Base-by-base conservation (phyloP, 1,140 invertebrate species). In the Eurosta solidaginis region DNA sequence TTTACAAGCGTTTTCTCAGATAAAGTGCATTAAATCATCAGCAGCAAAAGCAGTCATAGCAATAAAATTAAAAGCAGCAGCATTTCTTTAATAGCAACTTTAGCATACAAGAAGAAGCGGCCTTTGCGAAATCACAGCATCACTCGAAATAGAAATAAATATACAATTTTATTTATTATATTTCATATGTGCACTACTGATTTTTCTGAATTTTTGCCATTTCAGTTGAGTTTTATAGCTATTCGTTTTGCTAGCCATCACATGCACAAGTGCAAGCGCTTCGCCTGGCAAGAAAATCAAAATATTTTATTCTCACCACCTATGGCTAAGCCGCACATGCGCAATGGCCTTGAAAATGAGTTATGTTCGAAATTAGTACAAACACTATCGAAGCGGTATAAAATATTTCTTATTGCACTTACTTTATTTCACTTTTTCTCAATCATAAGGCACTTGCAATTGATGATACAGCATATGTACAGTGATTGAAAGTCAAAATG, bases 281-380 rank as follows among this genome's bases (percentile, higher is more conserved):
- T 59, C 40, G 59, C n/a, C 22, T 68, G 33, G 33, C 33, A 68
- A 68, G 59, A 68, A 68, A 68, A 68, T 17, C 29, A 68, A 68
- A 29, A 68, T 40, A 40, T 68, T 68, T 68, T 33, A 68, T 68
- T 68, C 59, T 68, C 59, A 33, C 59, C 59, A 40, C 36, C n/a
- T 22, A 68, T n/a, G 59, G 36, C n/a, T 68, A 33, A 40, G 59
- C 59, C 33, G 36, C 33, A n/a, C 33, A 40, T 68, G 33, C 36
- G n/a, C 29, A n/a, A 68, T 68, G 59, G 59, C 59, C 59, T 68
- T 68, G 59, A 68, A 68, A 68, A 68, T 68, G 59, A 68, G 33
- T 68, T 68, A 68, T 68, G 59, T 29, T n/a, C 59, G 33, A 29
- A 68, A 68, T 68, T 68, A 68, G 40, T 68, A 68, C 33, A 17